Evolutionary conservation across 2,113 vertebrate genomes (phyloP).

Genomic region (Pungitius pungitius): DNA sequence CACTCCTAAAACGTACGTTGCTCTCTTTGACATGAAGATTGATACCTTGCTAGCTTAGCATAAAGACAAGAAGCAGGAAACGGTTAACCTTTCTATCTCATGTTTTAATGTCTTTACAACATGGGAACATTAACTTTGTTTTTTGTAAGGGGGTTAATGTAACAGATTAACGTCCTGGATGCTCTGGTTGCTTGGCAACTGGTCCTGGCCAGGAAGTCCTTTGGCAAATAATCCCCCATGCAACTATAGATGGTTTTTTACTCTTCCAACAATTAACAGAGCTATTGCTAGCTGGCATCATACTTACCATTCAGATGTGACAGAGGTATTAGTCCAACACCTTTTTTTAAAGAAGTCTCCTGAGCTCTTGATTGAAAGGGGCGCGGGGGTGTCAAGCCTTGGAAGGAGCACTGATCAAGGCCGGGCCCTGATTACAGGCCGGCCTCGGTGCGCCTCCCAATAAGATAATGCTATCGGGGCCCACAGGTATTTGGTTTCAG

Average conservation of each 20-base stretch:
- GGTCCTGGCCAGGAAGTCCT: not conserved
- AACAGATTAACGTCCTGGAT: not conserved
- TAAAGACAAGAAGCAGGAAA: not conserved
- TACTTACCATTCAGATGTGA: not conserved
- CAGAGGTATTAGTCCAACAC: not conserved
- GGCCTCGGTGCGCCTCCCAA: slow-evolving; percentile 64
- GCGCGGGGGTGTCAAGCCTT: slow-evolving; percentile 50
- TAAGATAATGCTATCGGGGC: slow-evolving; percentile 77
- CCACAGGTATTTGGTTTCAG: slow-evolving; percentile 79
- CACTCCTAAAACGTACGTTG: not conserved
- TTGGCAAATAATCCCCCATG: too few species aligned
- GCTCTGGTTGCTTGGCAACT: not conserved
- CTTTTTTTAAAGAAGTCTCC: slow-evolving; percentile 25
- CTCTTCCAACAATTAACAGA: not conserved
- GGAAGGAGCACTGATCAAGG: slow-evolving; percentile 65
- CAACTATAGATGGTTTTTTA: not conserved
- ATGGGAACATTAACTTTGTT: too few species aligned
- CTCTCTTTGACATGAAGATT: not conserved
- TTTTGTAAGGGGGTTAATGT: not conserved
- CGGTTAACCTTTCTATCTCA: not conserved
- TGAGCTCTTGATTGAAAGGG: slow-evolving; percentile 31
- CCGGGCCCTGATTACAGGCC: slow-evolving; percentile 69
- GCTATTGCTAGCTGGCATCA: not conserved
- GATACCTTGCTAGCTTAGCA: slow-evolving; percentile 1
- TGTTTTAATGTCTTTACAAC: not conserved